Evolutionary conservation across 2,113 vertebrate species (phyloP), one percentile per base, ranked within the genome.

Genomic region (Cathartes aura): DNA sequence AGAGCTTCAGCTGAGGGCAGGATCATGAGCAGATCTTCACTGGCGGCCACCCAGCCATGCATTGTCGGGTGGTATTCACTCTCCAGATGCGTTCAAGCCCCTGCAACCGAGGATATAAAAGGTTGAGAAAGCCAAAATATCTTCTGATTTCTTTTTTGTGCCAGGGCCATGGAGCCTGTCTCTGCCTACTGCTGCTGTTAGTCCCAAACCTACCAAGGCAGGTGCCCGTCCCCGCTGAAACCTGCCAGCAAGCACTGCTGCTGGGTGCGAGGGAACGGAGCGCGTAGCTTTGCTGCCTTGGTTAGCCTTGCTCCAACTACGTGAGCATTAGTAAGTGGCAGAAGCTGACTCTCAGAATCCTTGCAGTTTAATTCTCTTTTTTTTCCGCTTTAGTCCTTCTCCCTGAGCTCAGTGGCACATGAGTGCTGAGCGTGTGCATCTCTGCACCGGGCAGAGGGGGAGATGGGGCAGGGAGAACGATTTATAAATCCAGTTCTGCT

Each of bases 401-500:
- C n/a, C 59, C 63, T 63, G 42, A 82, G 36, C 38, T 85, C 36
- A 36, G 62, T 67, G 78, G 91, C 36, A 71, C 1, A 1, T 62
- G 42, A 53, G 45, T 8, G 6, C 73, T 72, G 87, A 93, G 78
- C 4, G 8, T 84, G 64, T 89, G 78, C 60, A 43, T 60, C 71
- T 82, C 78, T 75, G 85, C 53, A 24, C 30, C 2, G 6, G 40
- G 70, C 8, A 14, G 52, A 87, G 53, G n/a, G 71, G 59, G 59
- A 87, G 76, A 92, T 91, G 68, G 76, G 67, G 59, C 60, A 92
- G 47, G 24, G 23, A 95, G 75, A 82, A 50, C 20, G 18, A 71
- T 85, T 43, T 89, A 93, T 88, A 93, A 93, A 97, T 95, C 87
- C 85, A 81, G 68, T 96, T 93, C 94, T 95, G 92, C 91, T 91